Evolutionary conservation across 2,797 vertebrate species (phyloP).

Genomic region (Myotis findleyi): DNA sequence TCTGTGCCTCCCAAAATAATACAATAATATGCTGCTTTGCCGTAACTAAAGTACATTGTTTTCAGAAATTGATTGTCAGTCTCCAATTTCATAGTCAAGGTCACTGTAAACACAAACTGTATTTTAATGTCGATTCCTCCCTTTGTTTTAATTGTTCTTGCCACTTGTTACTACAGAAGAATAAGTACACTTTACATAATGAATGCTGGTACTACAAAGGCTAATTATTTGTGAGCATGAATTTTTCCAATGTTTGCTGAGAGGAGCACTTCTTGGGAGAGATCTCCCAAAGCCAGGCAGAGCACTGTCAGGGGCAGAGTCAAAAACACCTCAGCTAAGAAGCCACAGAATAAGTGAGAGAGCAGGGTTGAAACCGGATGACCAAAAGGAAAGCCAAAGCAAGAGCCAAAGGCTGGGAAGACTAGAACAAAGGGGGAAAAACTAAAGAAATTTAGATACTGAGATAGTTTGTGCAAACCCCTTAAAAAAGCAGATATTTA

Average conservation of each 20-base stretch:
- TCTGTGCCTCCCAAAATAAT: background rate
- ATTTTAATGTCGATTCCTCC: background rate
- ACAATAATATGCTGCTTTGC: background rate
- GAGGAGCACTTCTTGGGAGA: background rate
- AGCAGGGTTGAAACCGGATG: background rate
- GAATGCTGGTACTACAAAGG: background rate
- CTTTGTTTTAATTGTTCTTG: background rate
- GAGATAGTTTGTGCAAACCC: background rate
- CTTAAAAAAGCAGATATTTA: background rate
- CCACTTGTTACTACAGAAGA: background rate
- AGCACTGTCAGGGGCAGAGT: background rate
- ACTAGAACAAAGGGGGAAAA: background rate
- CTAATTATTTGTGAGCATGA: background rate
- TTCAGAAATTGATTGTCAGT: background rate
- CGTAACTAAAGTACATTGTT: background rate
- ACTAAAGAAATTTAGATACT: background rate
- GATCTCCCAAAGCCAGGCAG: background rate
- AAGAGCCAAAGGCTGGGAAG: background rate
- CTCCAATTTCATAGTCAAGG: background rate
- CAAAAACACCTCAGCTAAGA: background rate
- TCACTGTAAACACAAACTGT: background rate
- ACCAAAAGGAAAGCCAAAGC: background rate
- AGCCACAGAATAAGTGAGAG: background rate
- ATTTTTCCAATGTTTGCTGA: background rate
- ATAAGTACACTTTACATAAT: background rate